Conservation (phyloP, 2,113 vertebrate genomes). For the Pogonocichla stellata region DNA sequence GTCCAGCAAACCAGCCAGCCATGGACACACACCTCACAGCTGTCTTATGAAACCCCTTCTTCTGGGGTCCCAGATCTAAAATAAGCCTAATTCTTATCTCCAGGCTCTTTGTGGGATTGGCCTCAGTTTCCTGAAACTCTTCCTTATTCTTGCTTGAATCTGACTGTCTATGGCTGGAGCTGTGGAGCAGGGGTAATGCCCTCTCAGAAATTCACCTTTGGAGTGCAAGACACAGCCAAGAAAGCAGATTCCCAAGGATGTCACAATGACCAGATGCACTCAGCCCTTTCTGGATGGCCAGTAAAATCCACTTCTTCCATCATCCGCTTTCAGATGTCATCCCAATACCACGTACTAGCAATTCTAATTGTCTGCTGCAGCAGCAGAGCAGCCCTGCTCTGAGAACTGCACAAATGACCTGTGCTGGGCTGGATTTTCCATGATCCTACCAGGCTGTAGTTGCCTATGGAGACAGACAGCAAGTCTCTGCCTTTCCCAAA, state of each 20-base stretch:
- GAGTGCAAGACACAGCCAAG: background rate
- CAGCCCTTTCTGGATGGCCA: background rate
- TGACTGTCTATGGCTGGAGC: background rate
- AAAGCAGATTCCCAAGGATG: background rate
- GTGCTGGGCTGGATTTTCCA: background rate
- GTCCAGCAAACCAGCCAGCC: background rate
- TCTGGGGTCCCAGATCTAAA: background rate
- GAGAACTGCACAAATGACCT: background rate
- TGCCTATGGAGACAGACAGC: background rate
- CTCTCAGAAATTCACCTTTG: background rate
- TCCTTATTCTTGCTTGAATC: background rate
- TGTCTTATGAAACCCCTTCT: background rate
- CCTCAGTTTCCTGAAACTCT: background rate
- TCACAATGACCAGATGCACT: background rate
- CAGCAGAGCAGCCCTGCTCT: background rate
- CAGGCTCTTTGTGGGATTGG: background rate
- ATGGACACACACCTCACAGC: background rate
- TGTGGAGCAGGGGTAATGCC: background rate
- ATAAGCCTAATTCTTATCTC: background rate
- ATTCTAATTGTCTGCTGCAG: background rate
- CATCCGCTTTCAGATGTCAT: background rate
- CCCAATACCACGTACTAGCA: background rate
- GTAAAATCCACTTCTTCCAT: background rate
- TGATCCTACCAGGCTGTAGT: background rate
- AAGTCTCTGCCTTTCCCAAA: background rate